phyloP scores from a whole-genome alignment of 1,140 invertebrate species.

The Lordiphosa clarofinis region DNA sequence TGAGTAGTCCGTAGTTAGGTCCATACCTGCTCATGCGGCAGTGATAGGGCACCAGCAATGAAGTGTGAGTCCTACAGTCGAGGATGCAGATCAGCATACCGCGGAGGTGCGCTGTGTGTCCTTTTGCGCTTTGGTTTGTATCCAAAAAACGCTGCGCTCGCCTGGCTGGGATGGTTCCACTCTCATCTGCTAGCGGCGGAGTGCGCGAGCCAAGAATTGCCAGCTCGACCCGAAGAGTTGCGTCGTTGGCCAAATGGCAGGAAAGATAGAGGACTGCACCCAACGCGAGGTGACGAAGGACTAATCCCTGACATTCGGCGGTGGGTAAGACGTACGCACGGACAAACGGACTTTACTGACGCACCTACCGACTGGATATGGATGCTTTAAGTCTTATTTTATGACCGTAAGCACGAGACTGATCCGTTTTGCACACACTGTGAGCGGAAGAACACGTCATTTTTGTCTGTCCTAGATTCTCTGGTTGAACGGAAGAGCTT shows the following conservation, averaged over 20 bases:
- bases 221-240: not conserved
- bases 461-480: conserved; percentile 1
- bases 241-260: not conserved
- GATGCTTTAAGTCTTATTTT: not conserved
- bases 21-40: too few species aligned
- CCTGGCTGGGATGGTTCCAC: not conserved
- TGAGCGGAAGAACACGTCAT: not conserved
- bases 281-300: not conserved
- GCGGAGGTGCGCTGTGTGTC: not conserved
- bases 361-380: not conserved
- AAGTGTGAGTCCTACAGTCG: too few species aligned
- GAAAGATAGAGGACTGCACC: not conserved
- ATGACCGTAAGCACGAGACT: not conserved
- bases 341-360: not conserved
- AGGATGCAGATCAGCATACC: not conserved
- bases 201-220: too few species aligned
- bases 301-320: not conserved
- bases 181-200: not conserved
- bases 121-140: not conserved
- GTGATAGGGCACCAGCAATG: too few species aligned
- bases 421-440: not conserved
- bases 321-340: not conserved
- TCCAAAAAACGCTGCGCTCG: not conserved
- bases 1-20: too few species aligned
- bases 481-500: not conserved